A percentile compares a stretch with the other conserved stretches of the same genome.
phyloP scores from a whole-genome alignment of 1,140 invertebrate genomes.

The Odontomachus brunneus region DNA sequence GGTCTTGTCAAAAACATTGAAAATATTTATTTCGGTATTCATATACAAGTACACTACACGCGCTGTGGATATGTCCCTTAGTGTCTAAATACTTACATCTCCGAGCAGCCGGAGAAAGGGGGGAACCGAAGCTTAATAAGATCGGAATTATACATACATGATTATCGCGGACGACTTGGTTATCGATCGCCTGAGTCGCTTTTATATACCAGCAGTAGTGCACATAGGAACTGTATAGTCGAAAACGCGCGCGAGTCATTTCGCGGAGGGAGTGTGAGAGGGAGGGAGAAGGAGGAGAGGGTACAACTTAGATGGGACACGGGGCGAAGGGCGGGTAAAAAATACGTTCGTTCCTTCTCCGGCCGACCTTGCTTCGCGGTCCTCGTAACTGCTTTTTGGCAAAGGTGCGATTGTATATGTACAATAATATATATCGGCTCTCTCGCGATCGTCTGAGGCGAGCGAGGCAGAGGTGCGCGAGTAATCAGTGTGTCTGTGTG shows the following conservation, averaged over 20 bases:
- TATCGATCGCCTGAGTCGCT: conserved; percentile 65
- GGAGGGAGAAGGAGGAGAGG: conserved; percentile 8
- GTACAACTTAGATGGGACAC: too few relatives aligned
- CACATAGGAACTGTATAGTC: conserved; percentile 76
- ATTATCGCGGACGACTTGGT: conserved; percentile 60
- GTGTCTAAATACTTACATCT: conserved; percentile 76
- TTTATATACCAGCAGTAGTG: conserved; percentile 55
- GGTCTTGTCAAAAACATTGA: conserved; percentile 81
- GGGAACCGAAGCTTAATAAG: conserved; percentile 63
- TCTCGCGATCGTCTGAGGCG: conserved; percentile 40
- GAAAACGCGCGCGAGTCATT: conserved; percentile 68
- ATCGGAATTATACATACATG: conserved; percentile 68
- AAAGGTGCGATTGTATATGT: conserved; percentile 60
- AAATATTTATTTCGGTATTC: conserved; percentile 81
- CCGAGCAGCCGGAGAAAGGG: conserved; percentile 75
- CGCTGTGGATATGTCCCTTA: conserved; percentile 80
- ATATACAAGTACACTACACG: conserved; percentile 81
- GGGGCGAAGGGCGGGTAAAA: background rate
- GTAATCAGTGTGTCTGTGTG: conserved; percentile 11
- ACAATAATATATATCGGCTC: conserved; percentile 24
- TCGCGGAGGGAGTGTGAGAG: conserved; percentile 13
- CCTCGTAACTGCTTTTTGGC: conserved; percentile 65
- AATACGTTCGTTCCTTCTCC: conserved; percentile 67
- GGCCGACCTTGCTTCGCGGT: conserved; percentile 61
- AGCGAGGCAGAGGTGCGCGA: conserved; percentile 66